Evolutionary conservation across 2,113 vertebrate species (phyloP).

Genomic region (Vulpes lagopus): DNA sequence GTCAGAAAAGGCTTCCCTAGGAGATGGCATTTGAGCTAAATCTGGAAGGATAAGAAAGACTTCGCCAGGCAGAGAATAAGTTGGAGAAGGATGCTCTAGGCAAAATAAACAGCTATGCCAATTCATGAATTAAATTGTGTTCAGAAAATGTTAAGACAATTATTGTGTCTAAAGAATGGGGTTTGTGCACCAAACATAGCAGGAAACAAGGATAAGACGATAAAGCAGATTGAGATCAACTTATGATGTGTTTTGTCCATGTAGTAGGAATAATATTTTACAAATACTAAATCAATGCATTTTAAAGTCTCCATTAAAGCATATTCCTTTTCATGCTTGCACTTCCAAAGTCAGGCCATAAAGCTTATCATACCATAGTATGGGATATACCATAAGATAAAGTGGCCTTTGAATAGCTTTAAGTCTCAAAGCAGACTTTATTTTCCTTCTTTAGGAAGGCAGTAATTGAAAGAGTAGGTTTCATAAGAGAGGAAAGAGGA

Average conservation of each 20-base stretch:
- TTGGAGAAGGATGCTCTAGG: constrained; percentile 16
- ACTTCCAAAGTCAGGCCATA: background rate
- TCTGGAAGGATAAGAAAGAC: constrained; percentile 42
- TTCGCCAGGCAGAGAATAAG: background rate
- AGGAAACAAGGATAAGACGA: background rate
- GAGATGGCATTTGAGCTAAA: constrained; percentile 50
- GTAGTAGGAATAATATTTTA: background rate
- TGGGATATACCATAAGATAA: background rate
- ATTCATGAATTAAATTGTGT: background rate
- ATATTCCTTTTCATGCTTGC: constrained; percentile 6
- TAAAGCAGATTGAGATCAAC: background rate
- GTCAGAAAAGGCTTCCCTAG: background rate
- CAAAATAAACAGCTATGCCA: constrained; percentile 59
- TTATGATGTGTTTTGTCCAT: background rate
- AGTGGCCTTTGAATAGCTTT: background rate
- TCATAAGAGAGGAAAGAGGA: constrained; percentile 9
- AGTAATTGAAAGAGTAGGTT: constrained; percentile 1
- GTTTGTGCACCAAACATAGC: background rate
- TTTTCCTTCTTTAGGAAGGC: background rate
- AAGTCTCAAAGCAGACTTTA: constrained; percentile 7
- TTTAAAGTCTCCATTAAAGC: background rate
- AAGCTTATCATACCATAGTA: background rate
- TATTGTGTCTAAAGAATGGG: background rate
- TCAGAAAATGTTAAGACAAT: constrained; percentile 34
- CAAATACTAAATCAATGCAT: background rate